Percentiles rank a stretch among this genome's conserved stretches.
These are phyloP conservation scores for Micrasema longulum DNA, from an alignment of 1,140 invertebrate species.

Conservation along the genomic window DNA sequence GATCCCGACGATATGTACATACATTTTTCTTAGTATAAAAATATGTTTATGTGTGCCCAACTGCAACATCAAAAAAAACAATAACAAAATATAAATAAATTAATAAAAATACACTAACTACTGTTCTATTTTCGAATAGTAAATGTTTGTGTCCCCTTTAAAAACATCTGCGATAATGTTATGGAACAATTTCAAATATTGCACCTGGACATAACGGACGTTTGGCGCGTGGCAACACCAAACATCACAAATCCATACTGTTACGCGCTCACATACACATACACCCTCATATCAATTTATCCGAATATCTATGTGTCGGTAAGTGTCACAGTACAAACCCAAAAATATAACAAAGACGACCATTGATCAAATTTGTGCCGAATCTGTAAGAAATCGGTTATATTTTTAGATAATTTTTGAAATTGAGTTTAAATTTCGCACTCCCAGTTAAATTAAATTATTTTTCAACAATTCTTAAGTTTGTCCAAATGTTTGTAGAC, in stretches of 20 bases:
- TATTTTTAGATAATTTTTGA: not conserved
- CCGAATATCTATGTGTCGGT: too few species aligned
- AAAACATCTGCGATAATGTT: constrained; percentile 13
- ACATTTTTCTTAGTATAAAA: too few species aligned
- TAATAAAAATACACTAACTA: too few species aligned
- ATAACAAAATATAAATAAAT: too few species aligned
- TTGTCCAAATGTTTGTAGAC: not conserved
- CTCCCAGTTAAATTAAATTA: not conserved
- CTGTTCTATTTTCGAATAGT: too few species aligned
- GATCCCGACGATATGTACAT: too few species aligned
- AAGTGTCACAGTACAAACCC: not conserved
- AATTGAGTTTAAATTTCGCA: not conserved
- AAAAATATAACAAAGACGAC: not conserved
- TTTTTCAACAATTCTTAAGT: not conserved
- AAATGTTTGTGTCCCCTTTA: not conserved
- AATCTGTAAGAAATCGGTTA: not conserved
- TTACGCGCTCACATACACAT: not conserved
- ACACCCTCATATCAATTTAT: too few species aligned
- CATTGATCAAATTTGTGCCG: not conserved
- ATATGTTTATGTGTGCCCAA: too few species aligned
- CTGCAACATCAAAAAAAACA: too few species aligned
- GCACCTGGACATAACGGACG: constrained; percentile 51
- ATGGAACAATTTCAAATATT: constrained; percentile 49
- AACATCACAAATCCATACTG: not conserved
- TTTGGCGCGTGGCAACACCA: constrained; percentile 40